Conservation (phyloP, 2,113 vertebrate species). For the Rallus limicola region DNA sequence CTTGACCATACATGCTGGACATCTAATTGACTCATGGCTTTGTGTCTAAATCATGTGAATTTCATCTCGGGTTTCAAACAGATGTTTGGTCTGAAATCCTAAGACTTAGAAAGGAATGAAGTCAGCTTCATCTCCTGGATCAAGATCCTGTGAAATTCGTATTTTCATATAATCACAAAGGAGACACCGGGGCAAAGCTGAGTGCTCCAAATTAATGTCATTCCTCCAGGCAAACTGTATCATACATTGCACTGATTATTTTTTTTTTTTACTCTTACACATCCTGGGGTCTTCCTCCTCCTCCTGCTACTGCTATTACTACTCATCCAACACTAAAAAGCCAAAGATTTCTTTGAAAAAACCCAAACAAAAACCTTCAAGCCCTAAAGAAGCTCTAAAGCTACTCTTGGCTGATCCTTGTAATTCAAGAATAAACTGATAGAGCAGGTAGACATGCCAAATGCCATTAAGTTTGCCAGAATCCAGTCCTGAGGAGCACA, state of each 20-base stretch:
- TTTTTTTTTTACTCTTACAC: background rate
- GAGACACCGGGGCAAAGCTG: background rate
- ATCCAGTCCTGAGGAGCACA: background rate
- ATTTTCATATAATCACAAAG: constrained; percentile 14
- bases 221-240: constrained; percentile 11
- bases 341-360: background rate
- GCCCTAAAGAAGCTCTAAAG: background rate
- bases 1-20: constrained; percentile 50
- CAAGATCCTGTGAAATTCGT: constrained; percentile 46
- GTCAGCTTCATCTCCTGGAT: constrained; percentile 36
- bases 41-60: constrained; percentile 33
- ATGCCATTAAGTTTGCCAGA: constrained; percentile 50
- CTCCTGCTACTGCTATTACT: background rate
- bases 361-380: background rate
- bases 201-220: background rate
- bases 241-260: background rate
- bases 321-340: background rate
- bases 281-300: background rate
- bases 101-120: constrained; percentile 46
- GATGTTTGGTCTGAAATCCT: constrained; percentile 53
- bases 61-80: constrained; percentile 61
- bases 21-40: constrained; percentile 31
- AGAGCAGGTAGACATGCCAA: constrained; percentile 38
- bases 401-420: background rate
- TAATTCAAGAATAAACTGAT: constrained; percentile 22